Conservation (phyloP, 2,888 invertebrate genomes). For the Gasteruption jaculator region DNA sequence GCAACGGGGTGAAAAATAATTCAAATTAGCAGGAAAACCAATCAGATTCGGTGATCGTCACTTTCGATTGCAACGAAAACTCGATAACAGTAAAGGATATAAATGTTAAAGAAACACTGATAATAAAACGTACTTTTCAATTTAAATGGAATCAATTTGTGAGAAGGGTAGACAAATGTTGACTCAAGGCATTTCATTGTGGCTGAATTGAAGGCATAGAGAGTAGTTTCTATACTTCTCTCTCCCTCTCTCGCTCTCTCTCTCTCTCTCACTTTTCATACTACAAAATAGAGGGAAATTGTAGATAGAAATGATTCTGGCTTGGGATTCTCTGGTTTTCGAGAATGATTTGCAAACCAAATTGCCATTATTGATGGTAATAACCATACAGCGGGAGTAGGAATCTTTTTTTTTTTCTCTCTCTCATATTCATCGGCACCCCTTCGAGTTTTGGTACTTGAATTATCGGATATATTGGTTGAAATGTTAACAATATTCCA, state of each 20-base stretch:
- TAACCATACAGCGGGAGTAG: constrained; percentile 41
- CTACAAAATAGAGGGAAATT: constrained; percentile 48
- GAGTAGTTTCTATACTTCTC: too few species aligned
- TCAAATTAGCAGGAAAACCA: too few species aligned
- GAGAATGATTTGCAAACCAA: constrained; percentile 48
- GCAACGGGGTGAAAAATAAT: too few species aligned
- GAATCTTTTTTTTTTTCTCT: constrained; percentile 20
- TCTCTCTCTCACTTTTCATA: too few species aligned
- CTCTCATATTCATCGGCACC: constrained; percentile 13
- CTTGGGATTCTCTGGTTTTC: constrained; percentile 39
- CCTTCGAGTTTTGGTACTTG: constrained; percentile 15
- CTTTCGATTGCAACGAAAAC: too few species aligned
- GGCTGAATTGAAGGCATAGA: constrained; percentile 42
- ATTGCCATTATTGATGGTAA: constrained; percentile 51
- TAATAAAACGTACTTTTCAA: too few species aligned
- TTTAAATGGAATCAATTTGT: constrained; percentile 50
- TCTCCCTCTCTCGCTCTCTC: too few species aligned
- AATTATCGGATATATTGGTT: constrained; percentile 28
- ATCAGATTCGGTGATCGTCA: too few species aligned
- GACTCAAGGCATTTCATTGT: constrained; percentile 48
- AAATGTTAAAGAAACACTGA: too few species aligned
- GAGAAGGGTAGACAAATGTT: constrained; percentile 48
- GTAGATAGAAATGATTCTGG: constrained; percentile 43
- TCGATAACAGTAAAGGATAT: too few species aligned
- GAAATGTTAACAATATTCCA: constrained; percentile 33